phyloP scores from a whole-genome alignment of 2,797 vertebrate species.

The Sebastes minor region DNA sequence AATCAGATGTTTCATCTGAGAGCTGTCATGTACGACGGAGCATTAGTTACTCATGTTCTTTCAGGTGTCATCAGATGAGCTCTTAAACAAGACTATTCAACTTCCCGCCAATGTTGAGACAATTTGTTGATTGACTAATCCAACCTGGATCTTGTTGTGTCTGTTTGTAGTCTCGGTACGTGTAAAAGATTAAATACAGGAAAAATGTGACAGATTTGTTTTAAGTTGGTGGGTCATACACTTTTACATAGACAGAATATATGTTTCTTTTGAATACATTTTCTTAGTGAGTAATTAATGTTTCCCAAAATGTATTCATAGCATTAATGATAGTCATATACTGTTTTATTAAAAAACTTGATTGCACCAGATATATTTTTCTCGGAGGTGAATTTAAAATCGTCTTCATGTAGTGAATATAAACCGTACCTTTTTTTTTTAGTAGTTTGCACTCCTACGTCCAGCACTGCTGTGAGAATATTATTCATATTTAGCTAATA shows the following conservation, averaged over 20 bases:
- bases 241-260: neutral
- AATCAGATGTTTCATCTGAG: conserved; percentile 37
- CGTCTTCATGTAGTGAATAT: neutral
- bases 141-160: conserved; percentile 3
- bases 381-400: neutral
- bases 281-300: neutral
- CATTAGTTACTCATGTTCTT: conserved; percentile 28
- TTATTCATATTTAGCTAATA: neutral
- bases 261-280: neutral
- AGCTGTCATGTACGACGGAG: conserved; percentile 15
- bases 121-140: conserved; percentile 36
- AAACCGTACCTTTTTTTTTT: neutral
- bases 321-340: neutral
- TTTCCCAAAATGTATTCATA: neutral
- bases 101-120: conserved; percentile 18
- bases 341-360: neutral
- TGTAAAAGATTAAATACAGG: neutral
- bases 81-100: conserved; percentile 24
- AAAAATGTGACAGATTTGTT: neutral
- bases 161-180: neutral
- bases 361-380: neutral
- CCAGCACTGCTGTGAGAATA: neutral
- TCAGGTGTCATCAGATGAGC: conserved; percentile 33
- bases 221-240: neutral
- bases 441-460: neutral